Percentiles rank a stretch among this genome's conserved stretches.
Evolutionary conservation across 2,797 vertebrate species (phyloP).

Genomic region (Xenentodon cancila): DNA sequence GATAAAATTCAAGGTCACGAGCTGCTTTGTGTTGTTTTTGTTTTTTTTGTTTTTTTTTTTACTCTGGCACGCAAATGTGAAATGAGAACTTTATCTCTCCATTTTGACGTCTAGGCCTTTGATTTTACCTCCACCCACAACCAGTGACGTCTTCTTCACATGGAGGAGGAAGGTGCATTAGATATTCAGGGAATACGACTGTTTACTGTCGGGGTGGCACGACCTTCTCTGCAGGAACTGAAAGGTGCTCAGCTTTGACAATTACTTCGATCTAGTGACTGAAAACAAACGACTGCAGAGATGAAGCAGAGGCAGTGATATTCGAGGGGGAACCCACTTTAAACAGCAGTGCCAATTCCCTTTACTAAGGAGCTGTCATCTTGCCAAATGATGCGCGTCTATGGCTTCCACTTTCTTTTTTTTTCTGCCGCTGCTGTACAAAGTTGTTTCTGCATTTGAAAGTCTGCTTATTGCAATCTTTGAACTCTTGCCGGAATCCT

Average conservation of each 20-base stretch:
- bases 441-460: slow-evolving; percentile 55
- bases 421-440: slow-evolving; percentile 33
- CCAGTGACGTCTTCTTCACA: slow-evolving; percentile 53
- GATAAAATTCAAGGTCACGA: slow-evolving; percentile 18
- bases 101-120: slow-evolving; percentile 6
- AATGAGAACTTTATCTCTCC: too few species aligned
- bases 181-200: slow-evolving; percentile 70
- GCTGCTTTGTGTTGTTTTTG: slow-evolving; percentile 18
- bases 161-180: slow-evolving; percentile 54
- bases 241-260: slow-evolving; percentile 78
- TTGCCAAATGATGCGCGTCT: slow-evolving; percentile 66
- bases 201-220: slow-evolving; percentile 69
- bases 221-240: slow-evolving; percentile 65
- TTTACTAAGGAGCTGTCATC: slow-evolving; percentile 73
- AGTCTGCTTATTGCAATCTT: slow-evolving; percentile 59
- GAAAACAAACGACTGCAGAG: slow-evolving; percentile 69
- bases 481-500: slow-evolving; percentile 46
- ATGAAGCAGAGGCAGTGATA: slow-evolving; percentile 65
- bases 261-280: slow-evolving; percentile 77
- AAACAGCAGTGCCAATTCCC: slow-evolving; percentile 66
- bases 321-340: slow-evolving; percentile 58
- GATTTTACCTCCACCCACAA: slow-evolving; percentile 54
- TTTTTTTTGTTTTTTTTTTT: slow-evolving; percentile 15
- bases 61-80: neutral
- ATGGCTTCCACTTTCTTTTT: slow-evolving; percentile 37